phyloP scores from a whole-genome alignment of 2,113 vertebrate genomes.

The Bolborhynchus lineola region DNA sequence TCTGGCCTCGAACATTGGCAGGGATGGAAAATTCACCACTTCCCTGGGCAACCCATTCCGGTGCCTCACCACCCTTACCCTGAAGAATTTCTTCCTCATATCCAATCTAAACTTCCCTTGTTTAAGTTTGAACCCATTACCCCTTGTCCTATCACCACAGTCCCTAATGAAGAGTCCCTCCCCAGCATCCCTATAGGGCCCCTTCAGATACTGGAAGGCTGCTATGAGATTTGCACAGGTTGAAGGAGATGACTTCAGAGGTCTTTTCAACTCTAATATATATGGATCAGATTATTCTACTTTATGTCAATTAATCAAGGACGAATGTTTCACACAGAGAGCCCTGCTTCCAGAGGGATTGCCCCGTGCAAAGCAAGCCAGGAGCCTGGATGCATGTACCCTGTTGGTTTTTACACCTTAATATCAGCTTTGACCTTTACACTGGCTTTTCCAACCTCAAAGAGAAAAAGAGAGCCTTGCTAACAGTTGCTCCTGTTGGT shows the following conservation, averaged over 20 bases:
- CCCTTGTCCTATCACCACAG: no score
- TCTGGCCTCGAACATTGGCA: no score
- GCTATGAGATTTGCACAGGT: not conserved
- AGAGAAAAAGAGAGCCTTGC: not conserved
- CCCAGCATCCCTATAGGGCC: no score
- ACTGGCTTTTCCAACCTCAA: not conserved
- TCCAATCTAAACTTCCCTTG: no score
- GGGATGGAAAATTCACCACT: no score
- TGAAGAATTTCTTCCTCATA: no score
- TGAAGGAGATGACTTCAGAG: not conserved
- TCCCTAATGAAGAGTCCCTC: no score
- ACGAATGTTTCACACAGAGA: not conserved
- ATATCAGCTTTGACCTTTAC: not conserved
- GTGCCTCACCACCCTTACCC: no score
- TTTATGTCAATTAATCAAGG: not conserved
- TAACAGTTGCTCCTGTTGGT: fast-evolving
- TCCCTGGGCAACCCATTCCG: no score
- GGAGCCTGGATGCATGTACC: fast-evolving
- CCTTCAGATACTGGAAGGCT: no score
- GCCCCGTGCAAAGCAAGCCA: not conserved
- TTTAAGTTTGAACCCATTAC: no score
- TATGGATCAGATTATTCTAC: not conserved
- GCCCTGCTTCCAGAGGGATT: not conserved
- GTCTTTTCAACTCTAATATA: not conserved
- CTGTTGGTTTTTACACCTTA: not conserved